Evolutionary conservation across 2,888 invertebrate genomes (phyloP), one percentile per base, ranked within the genome.

Genomic region (Meghimatium bilineatum): DNA sequence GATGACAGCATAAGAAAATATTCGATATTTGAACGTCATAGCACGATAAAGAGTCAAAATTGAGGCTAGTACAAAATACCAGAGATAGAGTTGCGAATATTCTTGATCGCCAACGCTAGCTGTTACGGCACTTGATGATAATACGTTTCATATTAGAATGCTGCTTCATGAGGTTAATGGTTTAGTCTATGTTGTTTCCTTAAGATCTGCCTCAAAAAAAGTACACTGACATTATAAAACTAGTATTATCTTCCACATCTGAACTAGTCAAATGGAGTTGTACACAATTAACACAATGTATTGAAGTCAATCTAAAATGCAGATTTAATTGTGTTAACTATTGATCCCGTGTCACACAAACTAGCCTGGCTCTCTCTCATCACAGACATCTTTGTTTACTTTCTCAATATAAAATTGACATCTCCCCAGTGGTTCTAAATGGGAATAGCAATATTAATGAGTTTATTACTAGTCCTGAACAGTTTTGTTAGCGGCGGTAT

Each of bases 361-460:
- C 63, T 63, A n/a, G 29, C 12, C 63, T 29, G 63, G 26, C n/a
- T 63, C 63, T n/a, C 26, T 63, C n/a, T n/a, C 63, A 29, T 63
- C 63, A 63, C 29, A n/a, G 5, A n/a, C 63, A 2, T 63, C 44
- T 63, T n/a, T n/a, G 63, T 63, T 63, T 63, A 63, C 26, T n/a
- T 63, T n/a, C n/a, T 26, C n/a, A 63, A 26, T 63, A 29, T 63
- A 63, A n/a, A 63, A 63, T 63, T 26, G 63, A 63, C 63, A 63
- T 63, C 29, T 63, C 63, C 63, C 63, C 3, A n/a, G 63, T n/a
- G 63, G 26, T n/a, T 26, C n/a, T 63, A 26, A 63, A n/a, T 63
- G 63, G n/a, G 63, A 63, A n/a, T 63, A n/a, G 63, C 63, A 63
- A 63, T 63, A 63, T 63, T 63, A 29, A 63, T 63, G 44, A 44